A percentile compares a stretch with the other conserved stretches of the same genome.
These are phyloP conservation scores for Altica lythri DNA, from an alignment of 2,888 invertebrate genomes.

Conservation along the genomic window DNA sequence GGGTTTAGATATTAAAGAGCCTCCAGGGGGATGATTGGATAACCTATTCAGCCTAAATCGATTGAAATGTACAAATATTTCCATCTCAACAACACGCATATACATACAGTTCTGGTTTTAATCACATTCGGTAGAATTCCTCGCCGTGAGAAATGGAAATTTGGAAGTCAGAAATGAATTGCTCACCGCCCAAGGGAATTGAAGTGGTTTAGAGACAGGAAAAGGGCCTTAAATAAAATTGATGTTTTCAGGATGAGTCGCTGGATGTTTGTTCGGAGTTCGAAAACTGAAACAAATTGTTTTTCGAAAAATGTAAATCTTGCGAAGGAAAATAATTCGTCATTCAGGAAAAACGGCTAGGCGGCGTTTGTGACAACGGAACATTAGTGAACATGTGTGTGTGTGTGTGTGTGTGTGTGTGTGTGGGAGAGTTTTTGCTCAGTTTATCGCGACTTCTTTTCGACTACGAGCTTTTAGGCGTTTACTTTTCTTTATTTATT, in stretches of 20 bases:
- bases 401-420: too few relatives aligned
- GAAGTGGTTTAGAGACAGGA: conserved; percentile 32
- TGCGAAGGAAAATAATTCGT: conserved; percentile 19
- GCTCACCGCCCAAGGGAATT: conserved; percentile 37
- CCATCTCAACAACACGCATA: not conserved
- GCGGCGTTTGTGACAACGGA: conserved; percentile 5
- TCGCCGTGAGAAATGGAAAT: conserved; percentile 37
- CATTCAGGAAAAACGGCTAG: conserved; percentile 15
- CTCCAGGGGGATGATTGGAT: conserved; percentile 9
- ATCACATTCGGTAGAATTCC: conserved; percentile 34
- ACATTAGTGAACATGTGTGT: conserved; percentile 18
- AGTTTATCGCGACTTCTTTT: conserved; percentile 4
- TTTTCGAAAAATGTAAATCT: conserved; percentile 29
- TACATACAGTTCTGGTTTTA: conserved; percentile 27
- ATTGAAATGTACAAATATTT: conserved; percentile 17
- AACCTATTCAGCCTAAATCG: conserved; percentile 10
- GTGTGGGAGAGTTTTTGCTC: conserved; percentile 1
- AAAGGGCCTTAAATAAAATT: conserved; percentile 33
- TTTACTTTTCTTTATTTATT: not conserved
- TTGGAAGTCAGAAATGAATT: conserved; percentile 41
- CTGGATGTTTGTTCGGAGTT: conserved; percentile 25
- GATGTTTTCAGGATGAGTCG: conserved; percentile 33
- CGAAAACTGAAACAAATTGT: conserved; percentile 30
- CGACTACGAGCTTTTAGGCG: not conserved
- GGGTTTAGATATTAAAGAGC: too few relatives aligned